Conservation (phyloP, 2,797 vertebrate genomes). For the Schizopygopsis malacanthus region DNA sequence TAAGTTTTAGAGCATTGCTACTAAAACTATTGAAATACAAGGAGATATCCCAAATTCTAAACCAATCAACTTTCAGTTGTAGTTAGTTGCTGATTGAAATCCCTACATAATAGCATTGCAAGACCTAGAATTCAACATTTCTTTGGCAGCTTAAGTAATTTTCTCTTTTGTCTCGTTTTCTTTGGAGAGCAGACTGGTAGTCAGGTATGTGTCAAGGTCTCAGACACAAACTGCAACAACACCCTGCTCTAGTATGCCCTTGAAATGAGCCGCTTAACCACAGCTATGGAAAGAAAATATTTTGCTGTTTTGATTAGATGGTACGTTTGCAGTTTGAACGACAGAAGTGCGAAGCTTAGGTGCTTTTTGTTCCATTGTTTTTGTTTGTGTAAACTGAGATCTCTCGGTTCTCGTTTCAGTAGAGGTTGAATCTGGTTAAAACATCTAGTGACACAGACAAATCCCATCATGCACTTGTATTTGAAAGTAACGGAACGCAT, state of each 20-base stretch:
- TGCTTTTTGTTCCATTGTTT: constrained; percentile 10
- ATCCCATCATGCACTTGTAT: constrained; percentile 40
- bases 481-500: constrained; percentile 32
- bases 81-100: neutral
- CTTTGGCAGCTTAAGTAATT: neutral
- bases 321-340: neutral
- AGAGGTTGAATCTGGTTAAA: constrained; percentile 16
- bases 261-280: constrained; percentile 23
- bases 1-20: neutral
- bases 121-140: constrained; percentile 7
- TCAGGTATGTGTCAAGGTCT: constrained; percentile 11
- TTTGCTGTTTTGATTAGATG: neutral
- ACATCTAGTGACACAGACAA: constrained; percentile 2
- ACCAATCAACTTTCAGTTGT: neutral
- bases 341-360: constrained; percentile 12
- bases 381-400: constrained; percentile 12
- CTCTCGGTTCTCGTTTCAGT: constrained; percentile 19
- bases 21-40: neutral
- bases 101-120: constrained; percentile 8
- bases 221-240: constrained; percentile 25
- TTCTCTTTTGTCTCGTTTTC: constrained; percentile 30
- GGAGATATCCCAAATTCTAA: neutral
- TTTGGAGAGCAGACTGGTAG: constrained; percentile 29
- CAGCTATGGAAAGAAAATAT: constrained; percentile 11
- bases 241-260: constrained; percentile 34